Conservation (phyloP, 2,113 vertebrate genomes). For the Phaethornis superciliosus region DNA sequence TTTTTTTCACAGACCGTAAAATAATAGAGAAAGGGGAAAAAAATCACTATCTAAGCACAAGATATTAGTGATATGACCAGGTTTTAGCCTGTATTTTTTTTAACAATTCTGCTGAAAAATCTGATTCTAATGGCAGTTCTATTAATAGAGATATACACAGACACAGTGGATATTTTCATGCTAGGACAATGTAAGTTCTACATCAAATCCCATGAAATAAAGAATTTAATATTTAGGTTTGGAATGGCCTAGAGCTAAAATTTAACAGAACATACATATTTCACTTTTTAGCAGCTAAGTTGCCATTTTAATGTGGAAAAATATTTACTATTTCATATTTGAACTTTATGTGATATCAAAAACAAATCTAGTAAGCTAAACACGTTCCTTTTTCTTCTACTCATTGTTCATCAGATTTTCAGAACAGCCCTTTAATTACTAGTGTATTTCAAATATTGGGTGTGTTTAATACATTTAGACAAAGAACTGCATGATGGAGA, state of each 20-base stretch:
- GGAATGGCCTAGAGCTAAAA: not conserved
- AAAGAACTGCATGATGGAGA: not conserved
- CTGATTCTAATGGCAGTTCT: not conserved
- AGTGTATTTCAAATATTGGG: not conserved
- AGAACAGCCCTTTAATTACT: not conserved
- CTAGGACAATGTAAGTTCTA: not conserved
- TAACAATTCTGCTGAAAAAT: not conserved
- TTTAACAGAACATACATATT: not conserved
- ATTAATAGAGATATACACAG: not conserved
- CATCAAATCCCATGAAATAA: not conserved
- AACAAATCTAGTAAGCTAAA: not conserved
- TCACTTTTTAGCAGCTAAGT: not conserved
- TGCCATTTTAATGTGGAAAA: not conserved
- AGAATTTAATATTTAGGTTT: not conserved
- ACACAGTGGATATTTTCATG: not conserved
- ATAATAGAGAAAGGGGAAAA: not conserved
- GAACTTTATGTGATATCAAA: not conserved
- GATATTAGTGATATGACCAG: not conserved
- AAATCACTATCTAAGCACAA: not conserved
- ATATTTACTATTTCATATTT: not conserved
- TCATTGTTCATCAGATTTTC: not conserved
- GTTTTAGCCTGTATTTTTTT: not conserved
- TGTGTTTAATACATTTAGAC: not conserved
- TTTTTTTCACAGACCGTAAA: not conserved
- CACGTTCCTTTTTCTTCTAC: not conserved